Evolutionary conservation across 2,113 vertebrate species (phyloP).

Genomic region (Galemys pyrenaicus): DNA sequence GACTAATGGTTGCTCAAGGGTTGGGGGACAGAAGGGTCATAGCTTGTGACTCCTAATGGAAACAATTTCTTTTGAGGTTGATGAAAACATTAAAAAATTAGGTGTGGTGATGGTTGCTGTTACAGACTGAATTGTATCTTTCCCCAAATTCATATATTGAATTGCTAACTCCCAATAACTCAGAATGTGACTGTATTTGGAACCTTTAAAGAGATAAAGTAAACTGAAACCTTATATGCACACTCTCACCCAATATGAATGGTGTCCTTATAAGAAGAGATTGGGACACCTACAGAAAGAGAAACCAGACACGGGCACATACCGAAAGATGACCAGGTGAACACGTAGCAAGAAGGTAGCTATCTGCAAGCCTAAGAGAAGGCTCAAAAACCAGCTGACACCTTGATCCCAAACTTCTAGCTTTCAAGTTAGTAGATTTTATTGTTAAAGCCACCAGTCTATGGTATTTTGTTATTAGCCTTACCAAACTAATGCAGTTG

Average conservation of each 20-base stretch:
- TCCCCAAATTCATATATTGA: neutral
- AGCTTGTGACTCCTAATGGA: neutral
- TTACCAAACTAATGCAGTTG: neutral
- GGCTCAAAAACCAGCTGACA: conserved; percentile 3
- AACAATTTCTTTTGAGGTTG: neutral
- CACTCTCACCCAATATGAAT: neutral
- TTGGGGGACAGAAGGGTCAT: neutral
- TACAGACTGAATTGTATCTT: neutral
- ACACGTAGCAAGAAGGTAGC: neutral
- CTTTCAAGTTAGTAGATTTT: conserved; percentile 30
- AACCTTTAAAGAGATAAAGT: conserved; percentile 11
- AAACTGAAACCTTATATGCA: neutral
- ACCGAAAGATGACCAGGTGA: neutral
- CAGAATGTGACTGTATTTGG: neutral
- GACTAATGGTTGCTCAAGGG: neutral
- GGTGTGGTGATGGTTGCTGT: neutral
- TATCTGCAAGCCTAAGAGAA: neutral
- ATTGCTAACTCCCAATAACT: neutral
- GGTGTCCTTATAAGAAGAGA: conserved; percentile 3
- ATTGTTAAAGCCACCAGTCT: neutral
- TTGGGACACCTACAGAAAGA: neutral
- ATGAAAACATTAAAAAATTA: conserved; percentile 34
- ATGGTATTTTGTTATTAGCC: neutral
- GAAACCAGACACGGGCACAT: neutral
- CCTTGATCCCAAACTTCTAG: neutral